Evolutionary conservation across 2,113 vertebrate genomes (phyloP), one percentile per base, ranked within the genome.

Genomic region (Sinocyclocheilus maitianheensis): DNA sequence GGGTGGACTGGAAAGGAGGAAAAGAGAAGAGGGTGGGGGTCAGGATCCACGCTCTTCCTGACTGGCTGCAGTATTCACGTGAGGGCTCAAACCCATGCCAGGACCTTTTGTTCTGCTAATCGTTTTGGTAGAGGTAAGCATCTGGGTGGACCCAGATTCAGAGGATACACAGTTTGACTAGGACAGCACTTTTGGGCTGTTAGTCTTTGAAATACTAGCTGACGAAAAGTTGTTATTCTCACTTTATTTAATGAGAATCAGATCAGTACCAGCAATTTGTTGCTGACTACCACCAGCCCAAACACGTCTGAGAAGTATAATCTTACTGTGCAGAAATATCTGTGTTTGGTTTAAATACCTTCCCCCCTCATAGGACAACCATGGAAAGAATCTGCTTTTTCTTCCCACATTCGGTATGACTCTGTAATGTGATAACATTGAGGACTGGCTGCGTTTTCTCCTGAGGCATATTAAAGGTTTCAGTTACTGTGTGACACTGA

Each of bases 361-460:
- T 60, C 67, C 26, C 72, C 40, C 12, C 75, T 84, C 18, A 76
- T 24, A 60, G 46, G 55, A 55, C 60, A 86, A 46, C 62, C 26
- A 7, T 63, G 78, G 4, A 86, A 51, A 46, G 9, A 60, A 81
- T 63, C 16, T 43, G 40, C 83, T 83, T 87, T 81, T 77, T 76
- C 22, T 55, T 81, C 30, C 71, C 60, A 83, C 34, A 53, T 87
- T 87, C 82, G 89, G 72, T 85, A 86, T 87, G 71, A 86, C 80
- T 87, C 74, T 93, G 93, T 93, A 85, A 93, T 84, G 22, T 89
- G 91, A 94, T 92, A 89, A 90, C 60, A 55, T 76, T 69, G 89
- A 89, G 75, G 79, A 34, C 34, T 79, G 75, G 85, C 82, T 34
- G 20, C 26, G 8, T 53, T 87, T 85, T 89, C 78, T 90, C 40